Evolutionary conservation across 2,797 vertebrate genomes (phyloP), one percentile per base, ranked within the genome.

Genomic region (Gymnoscopelus braueri): DNA sequence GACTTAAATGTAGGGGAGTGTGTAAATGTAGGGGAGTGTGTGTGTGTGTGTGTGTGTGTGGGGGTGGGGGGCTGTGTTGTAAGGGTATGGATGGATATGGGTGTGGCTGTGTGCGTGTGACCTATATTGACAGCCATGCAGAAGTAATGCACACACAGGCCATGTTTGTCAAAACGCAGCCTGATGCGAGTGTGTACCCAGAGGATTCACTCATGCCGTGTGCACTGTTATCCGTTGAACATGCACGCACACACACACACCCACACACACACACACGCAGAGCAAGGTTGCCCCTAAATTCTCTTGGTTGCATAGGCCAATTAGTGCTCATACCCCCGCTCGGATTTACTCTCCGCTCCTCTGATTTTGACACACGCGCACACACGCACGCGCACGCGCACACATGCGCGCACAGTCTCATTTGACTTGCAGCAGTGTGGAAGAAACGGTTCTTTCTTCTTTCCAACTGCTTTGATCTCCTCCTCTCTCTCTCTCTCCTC

Each of bases 81-180:
- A 3, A 19, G 26, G 2, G 3, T 26, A 26, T 2, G 3, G 2
- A 26, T 26, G 26, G 26, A 29, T 29, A 29, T 29, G 26, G 26
- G 26, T 29, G 26, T 29, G 26, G 26, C 26, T 56, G 63, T 57
- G 63, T 63, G 69, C n/a, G 57, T 63, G 64, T 87, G 91, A 89
- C 91, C 91, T 88, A 91, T 55, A 89, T 93, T 80, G 65, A 77
- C 88, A 86, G 63, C 77, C 84, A 83, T 86, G 89, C 82, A 84
- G 88, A 89, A 90, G 78, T 90, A 88, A 92, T 80, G 62, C 50
- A 67, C 15, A 62, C 50, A 67, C 15, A 62, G 53, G 69, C 68
- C 69, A 68, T 71, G 74, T 60, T 39, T 66, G 51, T 77, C 56
- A 69, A 64, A 65, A 57, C 48, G 55, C 52, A 71, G 56, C 35